Conservation (phyloP, 2,113 vertebrate species). For the Microcebus ravelobensis region DNA sequence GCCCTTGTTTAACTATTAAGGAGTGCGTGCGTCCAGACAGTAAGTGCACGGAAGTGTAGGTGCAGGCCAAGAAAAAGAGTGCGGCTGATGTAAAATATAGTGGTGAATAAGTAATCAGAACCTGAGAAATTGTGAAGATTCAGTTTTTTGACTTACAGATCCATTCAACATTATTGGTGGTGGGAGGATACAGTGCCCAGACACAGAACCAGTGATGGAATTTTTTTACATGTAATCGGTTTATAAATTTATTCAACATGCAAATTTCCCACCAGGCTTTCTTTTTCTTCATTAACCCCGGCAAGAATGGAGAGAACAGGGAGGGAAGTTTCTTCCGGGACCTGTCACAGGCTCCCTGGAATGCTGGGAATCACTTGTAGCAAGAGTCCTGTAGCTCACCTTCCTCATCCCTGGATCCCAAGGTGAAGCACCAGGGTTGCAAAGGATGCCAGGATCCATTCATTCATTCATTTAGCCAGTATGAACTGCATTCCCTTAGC, state of each 20-base stretch:
- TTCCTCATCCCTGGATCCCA: not conserved
- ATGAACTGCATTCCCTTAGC: not conserved
- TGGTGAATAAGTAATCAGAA: not conserved
- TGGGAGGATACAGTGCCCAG: not conserved
- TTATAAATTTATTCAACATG: not conserved
- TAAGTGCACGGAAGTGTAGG: constrained; percentile 11
- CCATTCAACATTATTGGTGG: not conserved
- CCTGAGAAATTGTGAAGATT: not conserved
- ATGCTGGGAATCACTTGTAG: not conserved
- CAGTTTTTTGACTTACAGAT: not conserved
- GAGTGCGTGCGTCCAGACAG: not conserved
- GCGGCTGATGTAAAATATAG: not conserved
- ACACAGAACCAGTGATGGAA: not conserved
- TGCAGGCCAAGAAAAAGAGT: constrained; percentile 48
- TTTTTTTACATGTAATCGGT: not conserved
- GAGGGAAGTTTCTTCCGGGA: not conserved
- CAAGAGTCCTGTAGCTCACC: not conserved
- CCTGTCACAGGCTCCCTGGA: not conserved
- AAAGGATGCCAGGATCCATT: not conserved
- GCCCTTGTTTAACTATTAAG: constrained; percentile 55
- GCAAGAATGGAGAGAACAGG: not conserved
- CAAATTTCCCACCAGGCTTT: not conserved
- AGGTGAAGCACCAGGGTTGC: not conserved
- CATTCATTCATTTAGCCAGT: not conserved
- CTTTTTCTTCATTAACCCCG: not conserved